Conservation (phyloP, 2,797 vertebrate species). For the Cetoscarus ocellatus region DNA sequence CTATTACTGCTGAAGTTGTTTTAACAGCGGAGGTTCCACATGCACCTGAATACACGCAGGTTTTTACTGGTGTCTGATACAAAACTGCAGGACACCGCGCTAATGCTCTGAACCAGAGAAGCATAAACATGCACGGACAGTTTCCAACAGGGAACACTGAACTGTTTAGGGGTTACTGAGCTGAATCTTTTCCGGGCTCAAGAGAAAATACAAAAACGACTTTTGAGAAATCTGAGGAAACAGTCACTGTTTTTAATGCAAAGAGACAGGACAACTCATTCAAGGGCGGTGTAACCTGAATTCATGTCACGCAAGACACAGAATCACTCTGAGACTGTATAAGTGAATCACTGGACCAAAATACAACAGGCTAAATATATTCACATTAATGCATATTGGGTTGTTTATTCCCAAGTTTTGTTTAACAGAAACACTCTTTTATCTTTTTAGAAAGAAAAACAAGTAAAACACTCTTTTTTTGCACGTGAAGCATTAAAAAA, state of each 20-base stretch:
- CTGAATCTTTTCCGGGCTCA: not conserved
- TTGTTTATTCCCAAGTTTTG: not conserved
- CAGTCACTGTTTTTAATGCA: constrained; percentile 27
- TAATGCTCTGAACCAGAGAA: not conserved
- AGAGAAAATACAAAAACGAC: constrained; percentile 24
- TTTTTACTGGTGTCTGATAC: not conserved
- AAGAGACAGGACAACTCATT: constrained; percentile 56
- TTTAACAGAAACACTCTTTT: not conserved
- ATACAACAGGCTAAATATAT: constrained; percentile 21
- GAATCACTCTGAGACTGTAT: constrained; percentile 5
- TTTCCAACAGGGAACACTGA: constrained; percentile 1
- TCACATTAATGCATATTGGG: not conserved
- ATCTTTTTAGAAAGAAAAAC: no score
- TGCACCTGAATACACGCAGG: not conserved
- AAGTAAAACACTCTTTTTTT: no score
- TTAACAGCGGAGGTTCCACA: constrained; percentile 12
- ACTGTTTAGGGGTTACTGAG: not conserved
- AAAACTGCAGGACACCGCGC: constrained; percentile 3
- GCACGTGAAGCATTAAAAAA: no score
- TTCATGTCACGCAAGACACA: constrained; percentile 27
- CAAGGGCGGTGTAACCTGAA: constrained; percentile 46
- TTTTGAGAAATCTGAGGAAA: constrained; percentile 16
- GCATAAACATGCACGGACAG: not conserved
- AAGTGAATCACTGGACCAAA: constrained; percentile 40
- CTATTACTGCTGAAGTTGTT: constrained; percentile 14